Base-by-base conservation (phyloP, 2,888 invertebrate genomes). In the Monoplex corrugatus region DNA sequence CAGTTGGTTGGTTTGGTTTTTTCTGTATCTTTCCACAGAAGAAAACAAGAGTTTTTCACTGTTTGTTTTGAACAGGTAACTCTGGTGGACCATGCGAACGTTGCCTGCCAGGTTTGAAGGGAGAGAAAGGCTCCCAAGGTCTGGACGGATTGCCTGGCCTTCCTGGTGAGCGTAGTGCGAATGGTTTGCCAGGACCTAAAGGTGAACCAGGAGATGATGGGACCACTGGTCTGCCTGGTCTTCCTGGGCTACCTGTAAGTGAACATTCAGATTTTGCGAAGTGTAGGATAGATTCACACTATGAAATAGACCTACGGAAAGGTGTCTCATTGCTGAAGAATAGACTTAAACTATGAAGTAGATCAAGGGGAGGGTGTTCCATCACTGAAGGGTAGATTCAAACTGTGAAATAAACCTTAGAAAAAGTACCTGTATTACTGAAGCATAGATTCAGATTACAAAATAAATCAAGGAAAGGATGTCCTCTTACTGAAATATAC, bases 71-170 rank as follows among this genome's bases (percentile, higher is more conserved):
- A 72, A 32, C 88, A 94, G 94, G 95, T 92, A 93, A 94, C 16
- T 89, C 87, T 40, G 94, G 94, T 87, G 94, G 94, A 19, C 90
- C 91, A 10, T 94, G 95, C 44, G 92, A 90, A 90, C 84, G 91
- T 28, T 94, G 93, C 57, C 88, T 93, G 38, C 90, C 92, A 35
- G 94, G 94, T 35, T 82, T 91, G 2, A 93, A 93, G 89, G 93
- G 92, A 90, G 89, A 89, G 82, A 92, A 92, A 50, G 96, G 96
- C 86, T 92, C 92, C n/a, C 93, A 94, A 45, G 95, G 95, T 32
- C 45, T 89, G 35, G 91, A 92, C 75, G 90, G 92, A n/a, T 89
- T 94, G 89, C 97, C 92, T 89, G 96, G 96, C 28, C 91, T 80
- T 35, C 90, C 92, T 32, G 95, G 95, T 63, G 87, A 90, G 5